These are phyloP conservation scores for Dicrostonyx torquatus DNA, from an alignment of 2,797 vertebrate genomes.

Conservation along the genomic window DNA sequence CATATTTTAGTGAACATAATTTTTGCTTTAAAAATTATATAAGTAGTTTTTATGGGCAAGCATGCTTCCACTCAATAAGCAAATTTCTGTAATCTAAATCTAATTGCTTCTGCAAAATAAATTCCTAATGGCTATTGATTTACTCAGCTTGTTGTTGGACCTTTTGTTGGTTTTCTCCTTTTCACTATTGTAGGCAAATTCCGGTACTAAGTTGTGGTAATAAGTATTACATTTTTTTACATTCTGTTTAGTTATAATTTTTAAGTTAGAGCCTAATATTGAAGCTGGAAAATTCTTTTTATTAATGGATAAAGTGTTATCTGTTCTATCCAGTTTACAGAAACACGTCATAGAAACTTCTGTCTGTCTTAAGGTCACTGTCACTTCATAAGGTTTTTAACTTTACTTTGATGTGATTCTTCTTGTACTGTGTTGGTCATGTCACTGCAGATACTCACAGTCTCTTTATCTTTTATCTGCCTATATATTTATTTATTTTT, in stretches of 20 bases:
- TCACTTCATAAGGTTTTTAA: background rate
- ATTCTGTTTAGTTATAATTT: background rate
- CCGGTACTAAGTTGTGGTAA: background rate
- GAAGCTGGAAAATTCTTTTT: background rate
- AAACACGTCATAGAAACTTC: rapidly evolving
- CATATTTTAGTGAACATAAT: background rate
- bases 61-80: background rate
- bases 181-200: background rate
- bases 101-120: background rate
- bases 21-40: constrained; percentile 37
- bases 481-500: no score
- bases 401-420: constrained; percentile 24
- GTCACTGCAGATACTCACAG: background rate
- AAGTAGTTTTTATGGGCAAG: background rate
- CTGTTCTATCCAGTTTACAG: background rate
- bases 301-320: background rate
- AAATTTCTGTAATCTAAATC: background rate
- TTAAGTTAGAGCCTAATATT: background rate
- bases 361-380: background rate
- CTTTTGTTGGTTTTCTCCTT: background rate
- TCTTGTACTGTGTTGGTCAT: background rate
- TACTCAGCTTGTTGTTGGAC: background rate
- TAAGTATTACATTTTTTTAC: background rate
- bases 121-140: constrained; percentile 14
- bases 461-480: background rate